These are phyloP conservation scores for Orthonyx spaldingii DNA, from an alignment of 2,113 vertebrate species.

Conservation along the genomic window DNA sequence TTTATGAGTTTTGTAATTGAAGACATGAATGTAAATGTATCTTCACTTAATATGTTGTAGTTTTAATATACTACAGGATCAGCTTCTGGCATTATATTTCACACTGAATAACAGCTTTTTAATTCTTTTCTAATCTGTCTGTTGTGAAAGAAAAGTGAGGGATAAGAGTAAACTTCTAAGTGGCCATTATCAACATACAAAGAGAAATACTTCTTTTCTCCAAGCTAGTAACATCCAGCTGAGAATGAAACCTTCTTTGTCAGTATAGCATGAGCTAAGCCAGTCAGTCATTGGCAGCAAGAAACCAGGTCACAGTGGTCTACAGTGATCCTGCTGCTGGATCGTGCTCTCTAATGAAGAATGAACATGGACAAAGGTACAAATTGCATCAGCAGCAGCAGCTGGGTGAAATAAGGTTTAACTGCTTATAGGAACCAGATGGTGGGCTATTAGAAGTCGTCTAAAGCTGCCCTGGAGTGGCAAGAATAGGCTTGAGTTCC, in stretches of 20 bases:
- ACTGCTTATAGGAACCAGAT: constrained; percentile 35
- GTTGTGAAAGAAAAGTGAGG: not conserved
- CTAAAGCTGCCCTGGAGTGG: constrained; percentile 39
- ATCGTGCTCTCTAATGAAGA: not conserved
- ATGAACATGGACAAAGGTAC: not conserved
- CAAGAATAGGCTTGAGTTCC: not conserved
- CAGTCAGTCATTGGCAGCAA: not conserved
- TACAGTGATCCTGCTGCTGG: not conserved
- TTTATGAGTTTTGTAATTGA: not conserved
- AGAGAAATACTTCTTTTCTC: not conserved
- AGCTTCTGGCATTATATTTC: not conserved
- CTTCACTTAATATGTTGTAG: not conserved
- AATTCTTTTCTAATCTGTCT: not conserved
- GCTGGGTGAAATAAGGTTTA: constrained; percentile 44
- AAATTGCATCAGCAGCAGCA: constrained; percentile 33
- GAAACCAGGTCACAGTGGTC: constrained; percentile 24
- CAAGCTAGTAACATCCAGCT: not conserved
- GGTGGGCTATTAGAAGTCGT: constrained; percentile 6
- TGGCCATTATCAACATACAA: not conserved
- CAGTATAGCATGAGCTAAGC: not conserved
- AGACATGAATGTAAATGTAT: not conserved
- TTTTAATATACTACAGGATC: not conserved
- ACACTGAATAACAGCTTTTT: not conserved
- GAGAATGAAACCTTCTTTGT: constrained; percentile 7
- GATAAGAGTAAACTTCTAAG: not conserved